Evolutionary conservation across 2,888 invertebrate genomes (phyloP).

Genomic region (Myopa testacea): DNA sequence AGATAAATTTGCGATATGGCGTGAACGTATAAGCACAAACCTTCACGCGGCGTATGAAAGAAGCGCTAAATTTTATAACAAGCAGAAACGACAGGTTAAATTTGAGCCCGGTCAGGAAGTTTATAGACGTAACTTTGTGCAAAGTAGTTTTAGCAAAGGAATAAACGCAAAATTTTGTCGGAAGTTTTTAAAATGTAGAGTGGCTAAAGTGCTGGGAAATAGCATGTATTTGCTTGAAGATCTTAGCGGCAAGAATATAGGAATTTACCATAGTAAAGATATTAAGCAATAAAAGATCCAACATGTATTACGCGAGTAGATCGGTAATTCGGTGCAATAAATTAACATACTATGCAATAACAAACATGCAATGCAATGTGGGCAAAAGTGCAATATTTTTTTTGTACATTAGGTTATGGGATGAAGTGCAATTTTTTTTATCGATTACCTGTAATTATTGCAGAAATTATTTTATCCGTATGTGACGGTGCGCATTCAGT

Average conservation of each 20-base stretch:
- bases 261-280: constrained; percentile 17
- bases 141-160: background rate
- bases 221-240: constrained; percentile 1
- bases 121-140: background rate
- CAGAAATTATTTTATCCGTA: too few relatives aligned
- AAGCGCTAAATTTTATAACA: background rate
- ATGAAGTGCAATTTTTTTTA: background rate
- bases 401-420: background rate
- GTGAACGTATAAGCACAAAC: background rate
- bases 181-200: background rate
- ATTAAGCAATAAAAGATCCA: background rate
- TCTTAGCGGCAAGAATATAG: background rate
- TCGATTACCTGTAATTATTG: too few relatives aligned
- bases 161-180: constrained; percentile 9
- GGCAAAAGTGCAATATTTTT: background rate
- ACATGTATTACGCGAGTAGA: background rate
- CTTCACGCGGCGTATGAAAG: background rate
- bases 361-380: background rate
- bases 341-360: background rate
- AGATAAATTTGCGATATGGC: background rate
- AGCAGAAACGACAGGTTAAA: background rate
- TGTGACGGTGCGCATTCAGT: too few relatives aligned
- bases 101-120: constrained; percentile 16
- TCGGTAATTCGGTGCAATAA: background rate
- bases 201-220: background rate